These are phyloP conservation scores for Trematomus bernacchii DNA, from an alignment of 2,797 vertebrate species.

Conservation along the genomic window DNA sequence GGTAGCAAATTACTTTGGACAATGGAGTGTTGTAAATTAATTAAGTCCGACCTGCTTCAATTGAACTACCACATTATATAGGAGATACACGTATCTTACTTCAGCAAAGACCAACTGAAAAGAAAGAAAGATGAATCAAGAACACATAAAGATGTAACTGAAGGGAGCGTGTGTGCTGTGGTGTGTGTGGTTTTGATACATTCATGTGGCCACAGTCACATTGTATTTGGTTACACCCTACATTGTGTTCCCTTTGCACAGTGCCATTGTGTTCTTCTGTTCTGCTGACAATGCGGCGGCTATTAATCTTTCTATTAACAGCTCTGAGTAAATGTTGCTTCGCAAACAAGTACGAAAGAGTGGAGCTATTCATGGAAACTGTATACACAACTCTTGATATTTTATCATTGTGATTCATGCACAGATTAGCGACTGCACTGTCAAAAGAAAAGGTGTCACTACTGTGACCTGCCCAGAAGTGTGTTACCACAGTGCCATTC, in stretches of 20 bases:
- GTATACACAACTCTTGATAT: conserved; percentile 21
- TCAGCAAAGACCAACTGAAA: too few relatives aligned
- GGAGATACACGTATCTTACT: too few relatives aligned
- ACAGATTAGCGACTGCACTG: conserved; percentile 23
- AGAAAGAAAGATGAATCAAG: too few relatives aligned
- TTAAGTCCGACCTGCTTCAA: too few relatives aligned
- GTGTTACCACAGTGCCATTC: conserved; percentile 1
- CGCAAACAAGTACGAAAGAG: conserved; percentile 15
- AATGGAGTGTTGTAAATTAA: too few relatives aligned
- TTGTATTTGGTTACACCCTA: conserved; percentile 71
- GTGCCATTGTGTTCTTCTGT: conserved; percentile 28
- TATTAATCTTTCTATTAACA: conserved; percentile 51
- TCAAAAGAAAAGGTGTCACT: conserved; percentile 11
- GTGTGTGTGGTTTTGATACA: neutral
- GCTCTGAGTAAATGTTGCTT: conserved; percentile 22
- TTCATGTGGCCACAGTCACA: conserved; percentile 14
- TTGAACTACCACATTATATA: too few relatives aligned
- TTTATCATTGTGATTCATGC: neutral
- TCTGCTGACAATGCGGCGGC: conserved; percentile 13
- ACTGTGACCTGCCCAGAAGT: conserved; percentile 2
- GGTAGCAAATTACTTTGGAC: too few relatives aligned
- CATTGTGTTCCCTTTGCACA: conserved; percentile 42
- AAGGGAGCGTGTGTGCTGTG: neutral
- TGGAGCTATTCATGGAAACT: conserved; percentile 13
- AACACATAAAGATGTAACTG: too few relatives aligned